These are phyloP conservation scores for Vanessa atalanta DNA, from an alignment of 1,140 invertebrate species.

Conservation along the genomic window DNA sequence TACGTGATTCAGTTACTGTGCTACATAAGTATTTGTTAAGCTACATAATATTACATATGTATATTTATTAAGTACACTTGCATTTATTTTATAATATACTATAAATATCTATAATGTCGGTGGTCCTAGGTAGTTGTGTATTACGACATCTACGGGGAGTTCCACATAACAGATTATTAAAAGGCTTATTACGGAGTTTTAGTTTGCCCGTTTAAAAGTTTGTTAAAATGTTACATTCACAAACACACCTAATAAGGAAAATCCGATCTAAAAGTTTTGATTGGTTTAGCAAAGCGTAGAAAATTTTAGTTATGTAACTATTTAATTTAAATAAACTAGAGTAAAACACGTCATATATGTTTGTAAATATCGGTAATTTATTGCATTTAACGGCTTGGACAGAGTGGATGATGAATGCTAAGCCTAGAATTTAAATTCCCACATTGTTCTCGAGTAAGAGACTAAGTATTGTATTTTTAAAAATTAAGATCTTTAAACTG, in stretches of 20 bases:
- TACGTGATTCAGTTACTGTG: constrained; percentile 12
- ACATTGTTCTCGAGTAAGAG: too few relatives aligned
- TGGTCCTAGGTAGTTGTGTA: neutral
- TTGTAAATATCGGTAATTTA: too few relatives aligned
- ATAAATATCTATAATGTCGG: neutral
- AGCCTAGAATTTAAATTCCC: too few relatives aligned
- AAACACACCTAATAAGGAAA: neutral
- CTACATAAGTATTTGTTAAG: constrained; percentile 1
- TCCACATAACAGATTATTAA: neutral
- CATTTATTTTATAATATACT: neutral
- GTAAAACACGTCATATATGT: too few relatives aligned
- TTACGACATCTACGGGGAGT: neutral
- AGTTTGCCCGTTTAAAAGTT: neutral
- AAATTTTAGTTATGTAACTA: neutral
- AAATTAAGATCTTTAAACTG: too few relatives aligned
- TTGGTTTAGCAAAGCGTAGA: neutral
- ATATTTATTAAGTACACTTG: neutral
- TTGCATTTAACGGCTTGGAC: too few relatives aligned
- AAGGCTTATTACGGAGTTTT: neutral
- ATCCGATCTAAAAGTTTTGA: constrained; percentile 4
- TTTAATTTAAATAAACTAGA: neutral
- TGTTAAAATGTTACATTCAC: constrained; percentile 3
- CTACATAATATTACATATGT: neutral
- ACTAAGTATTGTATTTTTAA: too few relatives aligned
- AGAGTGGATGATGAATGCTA: too few relatives aligned